Base-by-base conservation (phyloP, 2,113 vertebrate species). In the Anolis sagrei region DNA sequence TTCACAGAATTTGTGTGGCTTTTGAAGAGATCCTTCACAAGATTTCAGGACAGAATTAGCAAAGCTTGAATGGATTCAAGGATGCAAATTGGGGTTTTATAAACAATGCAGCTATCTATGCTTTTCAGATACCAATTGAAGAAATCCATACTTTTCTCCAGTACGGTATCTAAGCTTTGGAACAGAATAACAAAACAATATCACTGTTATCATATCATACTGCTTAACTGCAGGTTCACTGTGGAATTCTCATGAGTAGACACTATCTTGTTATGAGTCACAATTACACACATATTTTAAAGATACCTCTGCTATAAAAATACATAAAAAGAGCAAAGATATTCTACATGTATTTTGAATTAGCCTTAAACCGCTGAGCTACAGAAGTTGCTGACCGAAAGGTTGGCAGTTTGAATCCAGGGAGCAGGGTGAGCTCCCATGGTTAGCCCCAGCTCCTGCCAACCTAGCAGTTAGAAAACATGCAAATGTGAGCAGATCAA, bases 1-100 rank as follows among this genome's bases (percentile, higher is more conserved):
- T 69, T n/a, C 73, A 74, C 18, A 76, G 54, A 36, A 66, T 49
- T 14, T 21, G 29, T n/a, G 34, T 82, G 32, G 49, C 73, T 76
- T 85, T 29, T 34, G 61, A n/a, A 91, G 39, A 64, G 73, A 86
- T 73, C 9, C 1, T 72, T 82, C 68, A 79, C 79, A 66, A 8
- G 13, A 2, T 61, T 48, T 61, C 5, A 16, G 58, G 54, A 58
- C 25, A 76, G 48, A 25, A 44, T 83, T 25, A 34, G n/a, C 27
- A 76, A 66, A 19, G 11, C 49, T 34, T 27, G 32, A 76, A 39
- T 48, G 62, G 18, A 34, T 29, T 81, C 14, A 72, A 2, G 10
- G 44, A 48, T 25, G 5, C 23, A 73, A 79, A 62, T n/a, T 1
- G 5, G 14, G 27, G 44, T 18, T 76, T 49, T 51, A 18, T 11